A percentile compares a stretch with the other conserved stretches of the same genome.
phyloP scores from a whole-genome alignment of 2,888 invertebrate species.

The Stenolophus ochropezus region DNA sequence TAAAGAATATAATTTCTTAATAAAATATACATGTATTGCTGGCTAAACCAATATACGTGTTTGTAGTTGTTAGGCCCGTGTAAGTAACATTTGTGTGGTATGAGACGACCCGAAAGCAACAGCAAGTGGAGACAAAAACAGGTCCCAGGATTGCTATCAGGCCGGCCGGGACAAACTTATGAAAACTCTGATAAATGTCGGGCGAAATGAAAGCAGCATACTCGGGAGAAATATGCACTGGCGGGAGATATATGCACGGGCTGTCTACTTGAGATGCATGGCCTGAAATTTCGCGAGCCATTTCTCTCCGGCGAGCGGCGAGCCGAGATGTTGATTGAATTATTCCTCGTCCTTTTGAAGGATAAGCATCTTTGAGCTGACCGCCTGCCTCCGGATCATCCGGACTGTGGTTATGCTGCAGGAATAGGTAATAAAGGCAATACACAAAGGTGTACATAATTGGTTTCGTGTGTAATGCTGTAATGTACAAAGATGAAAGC shows the following conservation, averaged over 20 bases:
- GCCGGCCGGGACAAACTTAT: constrained; percentile 38
- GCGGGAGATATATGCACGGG: constrained; percentile 27
- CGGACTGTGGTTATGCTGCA: constrained; percentile 53
- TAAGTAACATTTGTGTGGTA: neutral
- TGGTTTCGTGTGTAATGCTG: constrained; percentile 73
- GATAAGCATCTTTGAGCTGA: constrained; percentile 41
- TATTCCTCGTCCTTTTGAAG: constrained; percentile 62
- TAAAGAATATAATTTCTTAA: too few relatives aligned
- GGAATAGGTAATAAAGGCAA: constrained; percentile 70
- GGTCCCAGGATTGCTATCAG: constrained; percentile 11
- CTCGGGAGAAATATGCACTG: constrained; percentile 38
- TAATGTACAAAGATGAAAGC: constrained; percentile 73
- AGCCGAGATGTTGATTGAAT: constrained; percentile 61
- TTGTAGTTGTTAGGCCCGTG: neutral
- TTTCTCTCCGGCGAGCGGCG: constrained; percentile 56
- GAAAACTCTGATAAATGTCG: constrained; percentile 57
- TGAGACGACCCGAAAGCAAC: constrained; percentile 23
- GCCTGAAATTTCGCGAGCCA: constrained; percentile 61
- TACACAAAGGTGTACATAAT: constrained; percentile 73
- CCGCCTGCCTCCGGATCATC: constrained; percentile 37
- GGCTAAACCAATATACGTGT: too few relatives aligned
- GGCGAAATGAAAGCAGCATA: constrained; percentile 45
- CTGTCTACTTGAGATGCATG: constrained; percentile 60
- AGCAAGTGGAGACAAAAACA: constrained; percentile 13
- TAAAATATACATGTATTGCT: too few relatives aligned